Evolutionary conservation across 2,888 invertebrate genomes (phyloP).

Genomic region (Oscheius sp.): DNA sequence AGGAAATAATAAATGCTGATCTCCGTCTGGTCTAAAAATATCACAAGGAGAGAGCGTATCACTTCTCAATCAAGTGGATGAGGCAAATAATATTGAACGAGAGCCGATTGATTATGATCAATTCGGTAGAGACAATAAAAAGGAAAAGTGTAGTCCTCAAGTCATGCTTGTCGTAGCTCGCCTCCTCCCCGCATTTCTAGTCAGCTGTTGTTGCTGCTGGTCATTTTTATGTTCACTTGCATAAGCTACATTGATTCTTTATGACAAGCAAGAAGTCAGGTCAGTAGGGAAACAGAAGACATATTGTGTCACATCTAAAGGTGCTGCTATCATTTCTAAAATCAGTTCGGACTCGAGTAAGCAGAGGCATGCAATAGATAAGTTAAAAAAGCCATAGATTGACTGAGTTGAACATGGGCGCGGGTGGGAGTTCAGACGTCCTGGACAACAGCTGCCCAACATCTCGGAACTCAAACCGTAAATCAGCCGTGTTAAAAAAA

Average conservation of each 20-base stretch:
- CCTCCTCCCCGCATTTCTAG: slow-evolving; percentile 10
- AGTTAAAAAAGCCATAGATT: not conserved
- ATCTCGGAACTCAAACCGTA: slow-evolving; percentile 9
- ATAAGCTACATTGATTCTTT: too few species aligned
- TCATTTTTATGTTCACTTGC: not conserved
- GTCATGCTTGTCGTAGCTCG: slow-evolving; percentile 24
- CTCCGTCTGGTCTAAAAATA: too few species aligned
- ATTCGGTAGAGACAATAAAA: not conserved
- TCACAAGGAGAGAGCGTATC: too few species aligned
- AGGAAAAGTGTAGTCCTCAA: slow-evolving; percentile 3
- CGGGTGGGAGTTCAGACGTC: slow-evolving; percentile 27
- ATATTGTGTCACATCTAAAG: too few species aligned
- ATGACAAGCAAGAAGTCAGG: not conserved
- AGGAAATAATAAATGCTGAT: too few species aligned
- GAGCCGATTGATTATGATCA: not conserved
- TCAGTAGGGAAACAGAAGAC: not conserved
- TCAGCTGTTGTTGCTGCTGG: slow-evolving; percentile 19
- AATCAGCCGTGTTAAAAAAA: slow-evolving; percentile 6
- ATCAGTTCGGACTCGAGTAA: not conserved
- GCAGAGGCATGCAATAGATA: too few species aligned
- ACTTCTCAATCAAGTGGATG: not conserved
- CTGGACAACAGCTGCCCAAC: slow-evolving; percentile 24
- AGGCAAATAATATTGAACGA: not conserved
- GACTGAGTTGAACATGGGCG: slow-evolving; percentile 16
- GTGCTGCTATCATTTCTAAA: too few species aligned